Conservation (phyloP, 1,140 invertebrate species). For the Eueides isabella region DNA sequence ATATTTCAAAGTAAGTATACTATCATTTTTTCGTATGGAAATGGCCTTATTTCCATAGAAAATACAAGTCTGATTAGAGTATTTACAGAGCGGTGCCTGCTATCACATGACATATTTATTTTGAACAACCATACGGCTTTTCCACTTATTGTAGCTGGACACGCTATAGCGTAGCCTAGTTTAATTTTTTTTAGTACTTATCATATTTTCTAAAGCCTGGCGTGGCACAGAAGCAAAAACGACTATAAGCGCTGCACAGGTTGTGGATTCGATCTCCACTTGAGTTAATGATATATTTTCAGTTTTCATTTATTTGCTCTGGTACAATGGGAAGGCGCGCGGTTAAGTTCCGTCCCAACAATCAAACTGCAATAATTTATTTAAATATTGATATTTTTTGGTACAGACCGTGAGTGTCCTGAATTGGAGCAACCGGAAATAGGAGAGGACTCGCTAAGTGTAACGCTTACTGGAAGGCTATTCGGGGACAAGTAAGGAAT, state of each 20-base stretch:
- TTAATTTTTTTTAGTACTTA: not conserved
- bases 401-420: constrained; percentile 91
- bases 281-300: too few species aligned
- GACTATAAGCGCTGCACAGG: too few species aligned
- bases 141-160: not conserved
- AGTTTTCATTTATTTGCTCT: too few species aligned
- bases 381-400: too few species aligned
- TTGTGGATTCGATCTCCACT: too few species aligned
- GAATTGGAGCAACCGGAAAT: constrained; percentile 87
- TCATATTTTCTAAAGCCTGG: not conserved
- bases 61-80: constrained; percentile 2
- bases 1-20: too few species aligned
- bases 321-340: too few species aligned
- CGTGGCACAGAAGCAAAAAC: not conserved
- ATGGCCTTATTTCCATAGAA: not conserved
- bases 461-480: constrained; percentile 87
- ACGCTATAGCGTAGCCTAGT: not conserved
- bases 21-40: not conserved
- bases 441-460: constrained; percentile 80
- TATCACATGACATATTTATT: not conserved
- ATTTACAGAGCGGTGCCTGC: not conserved
- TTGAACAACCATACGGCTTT: not conserved
- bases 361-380: too few species aligned
- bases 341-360: too few species aligned
- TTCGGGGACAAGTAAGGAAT: constrained; percentile 86